A percentile compares a stretch with the other conserved stretches of the same genome.
These are phyloP conservation scores for Drosophila niveifrons DNA, from an alignment of 2,888 invertebrate species.

Conservation along the genomic window DNA sequence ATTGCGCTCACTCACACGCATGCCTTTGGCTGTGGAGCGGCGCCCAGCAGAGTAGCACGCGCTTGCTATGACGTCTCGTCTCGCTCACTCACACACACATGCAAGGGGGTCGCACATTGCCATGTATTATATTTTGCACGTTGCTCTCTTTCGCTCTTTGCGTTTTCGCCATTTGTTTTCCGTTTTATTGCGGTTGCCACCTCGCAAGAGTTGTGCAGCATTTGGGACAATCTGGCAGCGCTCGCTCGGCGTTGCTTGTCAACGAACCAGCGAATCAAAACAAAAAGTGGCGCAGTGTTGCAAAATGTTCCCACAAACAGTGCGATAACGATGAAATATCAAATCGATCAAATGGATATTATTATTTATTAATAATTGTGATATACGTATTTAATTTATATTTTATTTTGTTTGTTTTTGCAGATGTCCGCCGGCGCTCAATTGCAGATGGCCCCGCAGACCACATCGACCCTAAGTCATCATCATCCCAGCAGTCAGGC, in stretches of 20 bases:
- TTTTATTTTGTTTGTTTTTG: constrained; percentile 44
- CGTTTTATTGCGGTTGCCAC: constrained; percentile 62
- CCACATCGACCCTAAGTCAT: constrained; percentile 87
- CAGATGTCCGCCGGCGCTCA: constrained; percentile 98
- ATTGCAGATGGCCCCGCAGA: constrained; percentile 98
- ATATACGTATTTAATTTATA: constrained; percentile 15
- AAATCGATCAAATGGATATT: neutral
- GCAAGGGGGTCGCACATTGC: constrained; percentile 24
- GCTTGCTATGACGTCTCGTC: constrained; percentile 60
- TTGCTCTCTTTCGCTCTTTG: constrained; percentile 43
- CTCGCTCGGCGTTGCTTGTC: constrained; percentile 14
- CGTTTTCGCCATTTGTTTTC: constrained; percentile 43
- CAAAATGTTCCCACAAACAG: constrained; percentile 28
- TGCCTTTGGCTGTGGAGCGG: constrained; percentile 36
- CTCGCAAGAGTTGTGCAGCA: constrained; percentile 37
- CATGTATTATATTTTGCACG: constrained; percentile 56
- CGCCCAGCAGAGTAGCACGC: constrained; percentile 56
- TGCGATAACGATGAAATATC: constrained; percentile 33
- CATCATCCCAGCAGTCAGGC: constrained; percentile 80
- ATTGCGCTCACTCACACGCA: constrained; percentile 67
- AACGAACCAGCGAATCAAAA: constrained; percentile 69
- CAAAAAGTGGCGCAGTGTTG: constrained; percentile 62
- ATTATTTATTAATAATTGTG: neutral
- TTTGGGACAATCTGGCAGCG: constrained; percentile 46
- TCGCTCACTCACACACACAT: constrained; percentile 50